phyloP scores from a whole-genome alignment of 2,113 vertebrate genomes.

The Desmodus rotundus region DNA sequence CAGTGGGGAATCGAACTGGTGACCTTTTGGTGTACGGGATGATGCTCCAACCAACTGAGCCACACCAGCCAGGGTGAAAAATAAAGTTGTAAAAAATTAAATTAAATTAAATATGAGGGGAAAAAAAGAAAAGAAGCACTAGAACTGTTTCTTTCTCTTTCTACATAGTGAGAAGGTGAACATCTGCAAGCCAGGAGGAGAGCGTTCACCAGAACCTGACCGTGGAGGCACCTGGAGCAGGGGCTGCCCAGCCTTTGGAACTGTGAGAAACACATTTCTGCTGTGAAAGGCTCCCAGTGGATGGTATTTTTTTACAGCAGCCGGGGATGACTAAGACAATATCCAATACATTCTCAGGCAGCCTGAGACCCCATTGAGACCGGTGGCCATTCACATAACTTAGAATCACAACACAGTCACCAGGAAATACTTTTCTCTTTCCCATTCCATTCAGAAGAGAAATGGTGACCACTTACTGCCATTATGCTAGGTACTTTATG shows the following conservation, averaged over 20 bases:
- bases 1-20: too few relatives aligned
- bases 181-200: not conserved
- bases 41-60: too few relatives aligned
- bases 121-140: not conserved
- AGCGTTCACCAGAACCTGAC: not conserved
- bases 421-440: not conserved
- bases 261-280: too few relatives aligned
- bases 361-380: not conserved
- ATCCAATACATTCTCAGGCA: too few relatives aligned
- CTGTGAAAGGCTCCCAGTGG: too few relatives aligned
- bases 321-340: not conserved
- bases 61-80: too few relatives aligned
- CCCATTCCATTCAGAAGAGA: not conserved
- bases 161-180: not conserved
- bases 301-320: not conserved
- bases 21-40: too few relatives aligned
- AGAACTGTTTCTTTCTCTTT: not conserved
- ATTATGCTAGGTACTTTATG: not conserved
- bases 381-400: not conserved
- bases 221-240: not conserved
- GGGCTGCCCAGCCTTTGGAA: too few relatives aligned
- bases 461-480: not conserved
- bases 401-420: not conserved
- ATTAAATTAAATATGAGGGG: not conserved
- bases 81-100: not conserved